Percentiles rank a stretch among this genome's conserved stretches.
Conservation (phyloP, 2,113 vertebrate genomes). For the Onychostoma macrolepis region DNA sequence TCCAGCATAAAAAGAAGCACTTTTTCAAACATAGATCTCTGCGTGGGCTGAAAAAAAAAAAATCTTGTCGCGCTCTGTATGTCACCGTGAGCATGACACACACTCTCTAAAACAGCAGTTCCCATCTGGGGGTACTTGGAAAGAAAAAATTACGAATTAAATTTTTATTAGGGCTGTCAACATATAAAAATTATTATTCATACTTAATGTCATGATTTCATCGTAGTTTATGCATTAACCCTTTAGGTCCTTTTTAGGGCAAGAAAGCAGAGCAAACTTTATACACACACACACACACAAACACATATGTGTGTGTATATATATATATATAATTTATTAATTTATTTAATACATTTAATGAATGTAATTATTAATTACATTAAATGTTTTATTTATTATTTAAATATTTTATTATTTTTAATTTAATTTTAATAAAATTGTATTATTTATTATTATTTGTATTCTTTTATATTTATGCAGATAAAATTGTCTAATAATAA, state of each 20-base stretch:
- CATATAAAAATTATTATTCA: neutral
- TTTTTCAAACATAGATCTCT: slow-evolving; percentile 24
- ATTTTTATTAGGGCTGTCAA: neutral
- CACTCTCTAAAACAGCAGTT: neutral
- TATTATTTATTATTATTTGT: too few species aligned
- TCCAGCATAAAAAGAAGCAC: slow-evolving; percentile 1
- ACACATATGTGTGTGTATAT: too few species aligned
- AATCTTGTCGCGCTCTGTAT: neutral
- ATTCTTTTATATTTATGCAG: too few species aligned
- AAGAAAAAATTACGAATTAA: neutral
- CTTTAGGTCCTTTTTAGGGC: neutral
- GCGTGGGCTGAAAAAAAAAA: slow-evolving; percentile 8
- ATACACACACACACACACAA: too few species aligned
- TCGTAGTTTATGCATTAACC: neutral
- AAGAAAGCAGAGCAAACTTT: neutral
- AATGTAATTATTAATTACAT: too few species aligned
- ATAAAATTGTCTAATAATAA: too few species aligned
- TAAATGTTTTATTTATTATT: too few species aligned
- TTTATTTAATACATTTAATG: too few species aligned
- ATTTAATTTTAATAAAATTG: too few species aligned
- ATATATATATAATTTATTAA: too few species aligned
- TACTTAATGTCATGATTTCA: neutral
- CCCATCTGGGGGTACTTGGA: neutral
- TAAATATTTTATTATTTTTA: too few species aligned
- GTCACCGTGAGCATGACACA: neutral